Percentiles rank a stretch among this genome's conserved stretches.
These are phyloP conservation scores for Bothrops jararaca DNA, from an alignment of 2,113 vertebrate genomes.

Conservation along the genomic window DNA sequence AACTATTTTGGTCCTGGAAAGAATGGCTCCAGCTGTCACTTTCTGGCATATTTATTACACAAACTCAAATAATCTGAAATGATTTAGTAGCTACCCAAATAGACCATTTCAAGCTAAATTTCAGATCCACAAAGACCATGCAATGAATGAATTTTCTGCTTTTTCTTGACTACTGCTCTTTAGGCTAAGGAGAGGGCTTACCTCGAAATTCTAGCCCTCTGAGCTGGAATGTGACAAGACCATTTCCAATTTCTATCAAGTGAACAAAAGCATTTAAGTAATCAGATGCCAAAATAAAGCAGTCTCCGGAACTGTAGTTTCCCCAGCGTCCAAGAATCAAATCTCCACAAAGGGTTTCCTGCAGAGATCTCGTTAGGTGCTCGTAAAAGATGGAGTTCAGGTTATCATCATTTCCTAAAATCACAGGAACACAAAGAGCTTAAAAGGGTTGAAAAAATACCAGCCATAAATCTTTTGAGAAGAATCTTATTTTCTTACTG, in stretches of 20 bases:
- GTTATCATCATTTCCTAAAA: constrained; percentile 89
- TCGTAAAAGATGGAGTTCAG: constrained; percentile 98
- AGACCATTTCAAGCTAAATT: background rate
- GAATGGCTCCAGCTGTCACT: background rate
- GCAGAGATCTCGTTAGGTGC: constrained; percentile 92
- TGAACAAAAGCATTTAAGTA: constrained; percentile 98
- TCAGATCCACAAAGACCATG: background rate
- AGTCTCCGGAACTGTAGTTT: constrained; percentile 92
- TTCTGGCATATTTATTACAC: background rate
- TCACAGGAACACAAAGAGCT: constrained; percentile 27
- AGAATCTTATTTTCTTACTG: background rate
- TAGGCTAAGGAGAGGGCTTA: constrained; percentile 52
- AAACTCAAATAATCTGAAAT: background rate
- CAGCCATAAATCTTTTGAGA: background rate
- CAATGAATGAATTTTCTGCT: background rate
- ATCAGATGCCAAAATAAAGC: constrained; percentile 96
- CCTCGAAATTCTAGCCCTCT: constrained; percentile 98
- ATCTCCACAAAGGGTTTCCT: constrained; percentile 93
- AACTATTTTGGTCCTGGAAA: background rate
- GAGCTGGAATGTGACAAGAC: constrained; percentile 95
- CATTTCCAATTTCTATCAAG: constrained; percentile 94
- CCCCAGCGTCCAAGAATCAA: constrained; percentile 94
- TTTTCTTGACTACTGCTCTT: constrained; percentile 19
- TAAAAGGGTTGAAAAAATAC: constrained; percentile 4
- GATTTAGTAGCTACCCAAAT: constrained; percentile 15